Evolutionary conservation across 1,140 invertebrate genomes (phyloP).

Genomic region (Trichoplusia ni): DNA sequence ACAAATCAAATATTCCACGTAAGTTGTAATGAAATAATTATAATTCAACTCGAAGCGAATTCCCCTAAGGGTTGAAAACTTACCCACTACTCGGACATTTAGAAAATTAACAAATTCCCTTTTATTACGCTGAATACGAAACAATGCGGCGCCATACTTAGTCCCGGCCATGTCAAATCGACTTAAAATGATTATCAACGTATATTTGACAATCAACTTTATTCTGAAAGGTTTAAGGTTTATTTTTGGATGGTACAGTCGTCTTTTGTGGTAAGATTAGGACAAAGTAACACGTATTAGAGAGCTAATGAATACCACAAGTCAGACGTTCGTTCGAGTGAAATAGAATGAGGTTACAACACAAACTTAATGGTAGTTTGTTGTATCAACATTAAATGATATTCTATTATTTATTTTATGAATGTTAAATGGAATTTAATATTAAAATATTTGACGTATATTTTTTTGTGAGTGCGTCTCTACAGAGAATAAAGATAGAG

Average conservation of each 20-base stretch:
- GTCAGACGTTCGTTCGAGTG: slow-evolving; percentile 44
- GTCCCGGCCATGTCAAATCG: slow-evolving; percentile 52
- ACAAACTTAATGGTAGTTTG: slow-evolving; percentile 17
- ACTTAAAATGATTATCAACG: slow-evolving; percentile 44
- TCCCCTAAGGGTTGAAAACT: slow-evolving; percentile 36
- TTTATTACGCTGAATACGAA: slow-evolving; percentile 52
- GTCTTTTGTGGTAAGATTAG: slow-evolving; percentile 65
- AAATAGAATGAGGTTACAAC: slow-evolving; percentile 35
- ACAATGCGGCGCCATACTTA: slow-evolving; percentile 59
- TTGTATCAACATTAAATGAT: neutral
- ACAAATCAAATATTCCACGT: neutral
- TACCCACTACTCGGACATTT: slow-evolving; percentile 48
- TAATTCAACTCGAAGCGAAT: slow-evolving; percentile 29
- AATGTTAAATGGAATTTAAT: no score
- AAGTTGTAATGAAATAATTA: slow-evolving; percentile 22
- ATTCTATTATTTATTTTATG: no score
- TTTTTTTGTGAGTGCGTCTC: no score
- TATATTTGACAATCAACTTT: slow-evolving; percentile 22
- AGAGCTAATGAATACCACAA: slow-evolving; percentile 69
- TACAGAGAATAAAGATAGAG: no score
- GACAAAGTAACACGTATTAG: slow-evolving; percentile 70
- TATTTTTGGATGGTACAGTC: slow-evolving; percentile 26
- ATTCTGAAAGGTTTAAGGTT: slow-evolving; percentile 3
- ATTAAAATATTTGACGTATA: no score
- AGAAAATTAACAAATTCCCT: slow-evolving; percentile 62